Conservation (phyloP, 1,140 invertebrate genomes). For the Bombus affinis region DNA sequence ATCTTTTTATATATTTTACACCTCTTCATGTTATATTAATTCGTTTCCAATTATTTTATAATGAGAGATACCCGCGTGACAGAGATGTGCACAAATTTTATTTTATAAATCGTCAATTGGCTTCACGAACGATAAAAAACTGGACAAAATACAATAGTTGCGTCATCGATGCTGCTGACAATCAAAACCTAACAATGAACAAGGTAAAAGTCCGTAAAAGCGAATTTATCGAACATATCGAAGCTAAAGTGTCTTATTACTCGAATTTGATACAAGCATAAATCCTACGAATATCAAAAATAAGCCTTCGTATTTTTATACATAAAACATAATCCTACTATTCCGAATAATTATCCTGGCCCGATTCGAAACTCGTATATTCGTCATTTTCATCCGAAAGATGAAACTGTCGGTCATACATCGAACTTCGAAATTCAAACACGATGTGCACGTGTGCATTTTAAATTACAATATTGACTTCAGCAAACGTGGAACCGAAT, state of each 20-base stretch:
- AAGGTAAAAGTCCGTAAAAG: no score
- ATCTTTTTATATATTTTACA: not conserved
- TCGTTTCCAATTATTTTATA: not conserved
- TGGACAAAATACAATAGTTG: no score
- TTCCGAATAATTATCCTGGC: not conserved
- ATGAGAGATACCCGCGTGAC: not conserved
- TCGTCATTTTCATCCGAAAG: not conserved
- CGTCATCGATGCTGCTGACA: no score
- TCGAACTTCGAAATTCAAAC: not conserved
- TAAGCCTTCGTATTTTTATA: not conserved
- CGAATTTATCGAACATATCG: not conserved
- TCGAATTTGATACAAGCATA: no score
- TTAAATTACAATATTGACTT: conserved; percentile 20
- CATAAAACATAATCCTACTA: not conserved
- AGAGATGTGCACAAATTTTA: not conserved
- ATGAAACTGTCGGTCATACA: no score
- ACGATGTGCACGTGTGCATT: not conserved
- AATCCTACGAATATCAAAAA: not conserved
- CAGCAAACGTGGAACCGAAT: not conserved
- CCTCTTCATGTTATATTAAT: not conserved
- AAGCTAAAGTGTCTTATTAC: not conserved
- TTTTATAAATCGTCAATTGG: not conserved
- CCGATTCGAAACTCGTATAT: not conserved
- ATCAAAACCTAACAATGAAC: no score
- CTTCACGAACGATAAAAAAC: not conserved